phyloP scores from a whole-genome alignment of 2,113 vertebrate genomes.

The Lonchura striata region DNA sequence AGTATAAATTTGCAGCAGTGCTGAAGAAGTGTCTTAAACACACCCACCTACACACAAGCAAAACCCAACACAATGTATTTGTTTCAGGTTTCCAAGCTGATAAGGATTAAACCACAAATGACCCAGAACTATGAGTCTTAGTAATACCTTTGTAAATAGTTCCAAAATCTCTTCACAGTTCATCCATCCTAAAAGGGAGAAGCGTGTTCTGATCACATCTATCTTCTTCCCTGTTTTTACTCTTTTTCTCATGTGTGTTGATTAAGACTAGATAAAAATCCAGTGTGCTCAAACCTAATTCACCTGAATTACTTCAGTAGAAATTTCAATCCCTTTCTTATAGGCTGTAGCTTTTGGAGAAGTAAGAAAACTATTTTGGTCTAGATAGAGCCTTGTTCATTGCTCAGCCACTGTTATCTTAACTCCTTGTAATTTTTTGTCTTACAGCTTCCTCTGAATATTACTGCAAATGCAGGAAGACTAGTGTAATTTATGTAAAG shows the following conservation, averaged over 20 bases:
- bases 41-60: rapidly evolving
- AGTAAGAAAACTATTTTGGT: not conserved
- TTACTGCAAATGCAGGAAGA: not conserved
- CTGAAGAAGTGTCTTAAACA: not conserved
- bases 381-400: not conserved
- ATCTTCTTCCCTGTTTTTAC: not conserved
- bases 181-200: not conserved
- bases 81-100: not conserved
- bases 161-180: not conserved
- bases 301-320: not conserved
- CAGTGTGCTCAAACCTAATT: not conserved
- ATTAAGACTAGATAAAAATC: not conserved
- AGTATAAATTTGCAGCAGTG: not conserved
- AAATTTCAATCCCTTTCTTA: not conserved
- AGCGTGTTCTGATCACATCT: not conserved
- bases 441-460: not conserved
- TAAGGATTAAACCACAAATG: not conserved
- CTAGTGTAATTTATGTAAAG: not conserved
- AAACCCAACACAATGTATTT: not conserved
- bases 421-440: not conserved
- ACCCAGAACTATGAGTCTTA: not conserved
- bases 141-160: not conserved
- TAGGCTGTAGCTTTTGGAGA: not conserved
- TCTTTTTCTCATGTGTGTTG: not conserved
- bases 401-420: not conserved